A percentile compares a stretch with the other conserved stretches of the same genome.
Evolutionary conservation across 2,797 vertebrate species (phyloP).

Genomic region (Danio kyathit): DNA sequence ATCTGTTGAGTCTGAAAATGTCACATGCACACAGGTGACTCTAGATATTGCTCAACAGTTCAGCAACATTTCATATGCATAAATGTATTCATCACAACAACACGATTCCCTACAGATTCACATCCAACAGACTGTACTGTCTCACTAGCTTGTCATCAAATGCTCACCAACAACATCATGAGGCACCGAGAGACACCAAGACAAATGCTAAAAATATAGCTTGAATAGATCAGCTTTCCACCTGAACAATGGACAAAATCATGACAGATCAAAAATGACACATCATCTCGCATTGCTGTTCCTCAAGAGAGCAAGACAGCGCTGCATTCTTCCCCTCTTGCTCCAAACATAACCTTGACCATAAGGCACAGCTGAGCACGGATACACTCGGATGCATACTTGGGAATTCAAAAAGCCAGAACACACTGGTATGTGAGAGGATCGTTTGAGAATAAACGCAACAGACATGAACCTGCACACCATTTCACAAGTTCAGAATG

Average conservation of each 20-base stretch:
- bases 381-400: slow-evolving; percentile 28
- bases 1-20: not conserved
- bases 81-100: not conserved
- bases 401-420: slow-evolving; percentile 7
- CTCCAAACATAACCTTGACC: slow-evolving; percentile 59
- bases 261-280: slow-evolving; percentile 14
- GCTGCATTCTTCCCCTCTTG: not conserved
- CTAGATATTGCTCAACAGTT: not conserved
- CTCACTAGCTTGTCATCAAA: slow-evolving; percentile 8
- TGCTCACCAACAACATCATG: not conserved
- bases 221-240: not conserved
- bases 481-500: slow-evolving; percentile 44
- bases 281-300: not conserved
- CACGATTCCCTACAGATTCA: not conserved
- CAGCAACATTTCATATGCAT: not conserved
- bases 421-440: not conserved
- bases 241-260: not conserved
- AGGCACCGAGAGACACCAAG: not conserved
- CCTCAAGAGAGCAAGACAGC: slow-evolving; percentile 12
- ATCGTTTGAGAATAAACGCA: slow-evolving; percentile 6
- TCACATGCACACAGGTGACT: not conserved
- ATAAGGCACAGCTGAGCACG: slow-evolving; percentile 10
- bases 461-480: slow-evolving; percentile 41
- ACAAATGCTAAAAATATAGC: slow-evolving; percentile 14
- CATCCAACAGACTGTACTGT: slow-evolving; percentile 4